Conservation (phyloP, 2,797 vertebrate genomes). For the Todus mexicanus region DNA sequence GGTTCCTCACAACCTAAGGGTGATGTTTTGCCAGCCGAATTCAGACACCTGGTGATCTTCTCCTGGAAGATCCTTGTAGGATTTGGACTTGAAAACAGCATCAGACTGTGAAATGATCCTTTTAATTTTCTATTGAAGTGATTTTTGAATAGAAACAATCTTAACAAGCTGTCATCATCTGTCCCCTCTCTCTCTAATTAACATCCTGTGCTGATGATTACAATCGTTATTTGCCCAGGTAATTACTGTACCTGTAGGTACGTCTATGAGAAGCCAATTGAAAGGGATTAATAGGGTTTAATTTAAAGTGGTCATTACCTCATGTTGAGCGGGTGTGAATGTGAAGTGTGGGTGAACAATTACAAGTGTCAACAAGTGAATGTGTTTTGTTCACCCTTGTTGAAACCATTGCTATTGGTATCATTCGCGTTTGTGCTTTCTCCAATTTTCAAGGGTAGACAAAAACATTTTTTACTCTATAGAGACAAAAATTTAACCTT, state of each 20-base stretch:
- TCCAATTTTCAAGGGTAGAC: not conserved
- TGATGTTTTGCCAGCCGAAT: not conserved
- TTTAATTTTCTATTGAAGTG: not conserved
- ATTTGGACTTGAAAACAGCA: not conserved
- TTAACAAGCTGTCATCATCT: accelerated
- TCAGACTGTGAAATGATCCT: not conserved
- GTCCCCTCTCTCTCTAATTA: not conserved
- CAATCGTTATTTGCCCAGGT: not conserved
- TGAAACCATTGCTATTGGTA: not conserved
- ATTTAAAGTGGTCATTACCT: not conserved
- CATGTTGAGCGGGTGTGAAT: not conserved
- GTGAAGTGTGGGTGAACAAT: not conserved
- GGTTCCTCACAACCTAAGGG: not conserved
- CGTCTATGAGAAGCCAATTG: not conserved
- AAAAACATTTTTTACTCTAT: not conserved
- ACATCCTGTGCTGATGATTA: not conserved
- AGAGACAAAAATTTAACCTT: constrained; percentile 21
- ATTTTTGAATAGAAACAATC: not conserved
- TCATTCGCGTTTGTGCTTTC: not conserved
- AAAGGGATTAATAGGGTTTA: not conserved
- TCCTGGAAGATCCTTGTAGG: not conserved
- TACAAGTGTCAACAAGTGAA: not conserved
- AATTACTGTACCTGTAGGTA: not conserved
- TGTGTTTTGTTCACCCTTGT: not conserved
- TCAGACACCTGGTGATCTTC: too few relatives aligned